phyloP scores from a whole-genome alignment of 2,113 vertebrate species.

The Elaphurus davidianus region DNA sequence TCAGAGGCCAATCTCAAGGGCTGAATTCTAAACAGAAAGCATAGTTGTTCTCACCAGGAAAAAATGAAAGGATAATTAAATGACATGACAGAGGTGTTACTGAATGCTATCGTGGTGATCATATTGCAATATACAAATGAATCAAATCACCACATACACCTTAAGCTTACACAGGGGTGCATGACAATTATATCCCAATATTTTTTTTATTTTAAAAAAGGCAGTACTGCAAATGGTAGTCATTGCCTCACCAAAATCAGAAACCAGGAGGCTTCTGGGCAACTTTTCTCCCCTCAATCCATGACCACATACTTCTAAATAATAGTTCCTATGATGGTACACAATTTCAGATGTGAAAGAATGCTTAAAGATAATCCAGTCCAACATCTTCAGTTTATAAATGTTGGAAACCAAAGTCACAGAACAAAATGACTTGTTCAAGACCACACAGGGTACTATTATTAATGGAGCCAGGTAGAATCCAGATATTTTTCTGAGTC shows the following conservation, averaged over 20 bases:
- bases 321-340: not conserved
- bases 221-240: not conserved
- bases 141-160: not conserved
- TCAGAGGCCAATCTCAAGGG: not conserved
- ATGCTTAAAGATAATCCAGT: not conserved
- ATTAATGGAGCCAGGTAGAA: not conserved
- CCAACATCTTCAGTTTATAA: not conserved
- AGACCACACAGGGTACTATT: not conserved
- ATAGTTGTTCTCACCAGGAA: not conserved
- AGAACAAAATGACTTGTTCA: not conserved
- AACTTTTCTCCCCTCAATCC: not conserved
- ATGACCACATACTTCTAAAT: not conserved
- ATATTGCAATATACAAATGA: not conserved
- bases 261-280: not conserved
- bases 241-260: not conserved
- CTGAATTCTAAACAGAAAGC: not conserved
- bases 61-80: not conserved
- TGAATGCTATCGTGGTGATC: not conserved
- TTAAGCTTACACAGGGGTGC: not conserved
- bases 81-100: not conserved
- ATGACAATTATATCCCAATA: not conserved
- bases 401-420: not conserved
- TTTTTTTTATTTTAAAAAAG: not conserved
- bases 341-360: not conserved
- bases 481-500: not conserved